Base-by-base conservation (phyloP, 1,140 invertebrate genomes). In the Samia ricini region DNA sequence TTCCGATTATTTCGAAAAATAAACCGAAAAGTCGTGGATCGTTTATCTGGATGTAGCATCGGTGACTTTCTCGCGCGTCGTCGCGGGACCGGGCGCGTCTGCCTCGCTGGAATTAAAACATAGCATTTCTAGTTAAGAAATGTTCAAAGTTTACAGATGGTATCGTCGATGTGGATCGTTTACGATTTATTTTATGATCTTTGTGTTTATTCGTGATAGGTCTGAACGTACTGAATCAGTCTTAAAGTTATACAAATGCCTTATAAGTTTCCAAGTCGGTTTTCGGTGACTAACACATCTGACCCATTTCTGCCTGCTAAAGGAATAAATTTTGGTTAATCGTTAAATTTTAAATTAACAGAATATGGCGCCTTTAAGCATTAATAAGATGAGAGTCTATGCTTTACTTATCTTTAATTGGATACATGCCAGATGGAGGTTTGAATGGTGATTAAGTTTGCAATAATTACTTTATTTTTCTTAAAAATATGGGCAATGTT, bases 31-130 rank as follows among this genome's bases (percentile, higher is more conserved):
- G 61, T 63, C 50, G 64, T 54, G 56, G 48, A 59, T 64, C 65
- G 60, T 60, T 76, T 76, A 83, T 81, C 74, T 74, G 63, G 54
- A 18, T 54, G 56, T 29, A 59, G 65, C 61, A 77, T 81, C 76
- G 64, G 54, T 2, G 23, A 56, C 26, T 56, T 36, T 55, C 22
- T 22, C 12, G 8, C 52, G 52, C 20, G 64, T 54, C 20, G 64
- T 26, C 51, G 22, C 2, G 21, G 26, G 4, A 4, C 33, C 33
- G 33, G 33, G 10, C 33, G 33, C 33, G 33, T 0, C 33, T n/a
- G n/a, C n/a, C n/a, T n/a, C 62, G 62, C 56, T 58, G 68, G 78
- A 79, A 83, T 83, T 85, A 82, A 85, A 85, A 85, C 83, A 82
- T 85, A 82, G 81, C 79, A 71, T 83, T 81, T 82, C 81, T 73